These are phyloP conservation scores for Scolanthus callimorphus DNA, from an alignment of 92 coral and sea anemone genomes.

Conservation along the genomic window DNA sequence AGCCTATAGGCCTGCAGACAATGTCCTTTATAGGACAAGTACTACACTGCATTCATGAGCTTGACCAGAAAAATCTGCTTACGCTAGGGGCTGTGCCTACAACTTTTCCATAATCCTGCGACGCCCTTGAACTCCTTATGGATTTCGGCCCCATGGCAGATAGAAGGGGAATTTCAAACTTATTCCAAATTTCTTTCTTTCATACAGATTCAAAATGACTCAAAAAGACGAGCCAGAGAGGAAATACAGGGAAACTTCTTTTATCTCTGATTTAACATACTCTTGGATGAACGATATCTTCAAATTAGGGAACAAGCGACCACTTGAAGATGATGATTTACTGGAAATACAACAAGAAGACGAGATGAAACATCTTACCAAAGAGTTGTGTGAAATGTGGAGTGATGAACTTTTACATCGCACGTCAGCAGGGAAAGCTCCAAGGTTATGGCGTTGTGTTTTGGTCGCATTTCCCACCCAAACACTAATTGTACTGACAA, in stretches of 20 bases:
- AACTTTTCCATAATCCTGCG: too few relatives aligned
- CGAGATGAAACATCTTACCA: neutral
- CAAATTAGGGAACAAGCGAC: neutral
- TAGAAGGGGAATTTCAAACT: too few relatives aligned
- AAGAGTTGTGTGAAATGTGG: neutral
- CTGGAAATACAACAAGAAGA: neutral
- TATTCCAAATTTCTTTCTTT: too few relatives aligned
- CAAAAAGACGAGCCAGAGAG: too few relatives aligned
- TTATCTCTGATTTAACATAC: neutral
- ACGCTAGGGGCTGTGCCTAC: too few relatives aligned
- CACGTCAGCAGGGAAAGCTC: neutral
- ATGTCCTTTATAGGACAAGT: too few relatives aligned
- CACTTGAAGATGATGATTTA: neutral
- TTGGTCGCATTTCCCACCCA: neutral
- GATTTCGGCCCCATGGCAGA: too few relatives aligned
- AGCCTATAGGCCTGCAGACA: too few relatives aligned
- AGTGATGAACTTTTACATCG: neutral
- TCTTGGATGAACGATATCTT: conserved; percentile 1
- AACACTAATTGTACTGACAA: neutral
- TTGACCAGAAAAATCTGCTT: too few relatives aligned
- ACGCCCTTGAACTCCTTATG: too few relatives aligned
- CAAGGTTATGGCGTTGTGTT: neutral
- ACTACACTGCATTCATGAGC: too few relatives aligned
- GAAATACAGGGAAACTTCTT: neutral
- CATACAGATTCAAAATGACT: too few relatives aligned